These are phyloP conservation scores for Ellobius talpinus DNA, from an alignment of 2,113 vertebrate species.

Conservation along the genomic window DNA sequence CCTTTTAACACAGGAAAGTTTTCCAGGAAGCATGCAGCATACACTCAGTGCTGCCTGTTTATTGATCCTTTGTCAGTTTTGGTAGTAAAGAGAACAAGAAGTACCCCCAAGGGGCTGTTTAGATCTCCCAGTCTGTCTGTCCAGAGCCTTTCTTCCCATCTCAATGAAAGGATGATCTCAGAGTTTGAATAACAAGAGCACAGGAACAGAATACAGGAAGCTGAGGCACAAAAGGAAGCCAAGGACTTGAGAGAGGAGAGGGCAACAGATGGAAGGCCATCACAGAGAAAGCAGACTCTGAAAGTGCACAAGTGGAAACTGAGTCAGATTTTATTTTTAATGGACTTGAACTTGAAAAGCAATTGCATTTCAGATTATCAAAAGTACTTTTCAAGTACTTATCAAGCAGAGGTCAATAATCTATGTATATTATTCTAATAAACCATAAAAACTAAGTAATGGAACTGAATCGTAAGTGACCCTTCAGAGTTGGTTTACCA, in stretches of 20 bases:
- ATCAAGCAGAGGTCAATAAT: neutral
- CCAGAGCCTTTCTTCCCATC: neutral
- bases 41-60: neutral
- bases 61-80: conserved; percentile 44
- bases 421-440: neutral
- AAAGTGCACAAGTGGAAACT: neutral
- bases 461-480: conserved; percentile 4
- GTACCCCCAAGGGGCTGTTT: neutral
- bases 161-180: conserved; percentile 43
- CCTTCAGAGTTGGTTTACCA: conserved; percentile 14
- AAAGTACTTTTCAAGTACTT: neutral
- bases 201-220: conserved; percentile 16
- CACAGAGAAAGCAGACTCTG: neutral
- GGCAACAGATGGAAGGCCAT: neutral
- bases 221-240: neutral
- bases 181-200: conserved; percentile 62
- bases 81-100: conserved; percentile 27
- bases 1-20: conserved; percentile 9
- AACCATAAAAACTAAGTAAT: conserved; percentile 26
- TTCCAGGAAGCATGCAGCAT: conserved; percentile 30
- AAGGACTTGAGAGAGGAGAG: conserved; percentile 18
- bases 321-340: conserved; percentile 12
- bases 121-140: conserved; percentile 3
- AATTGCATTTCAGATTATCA: conserved; percentile 34
- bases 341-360: neutral